These are phyloP conservation scores for Caranx melampygus DNA, from an alignment of 2,113 vertebrate genomes.

Conservation along the genomic window DNA sequence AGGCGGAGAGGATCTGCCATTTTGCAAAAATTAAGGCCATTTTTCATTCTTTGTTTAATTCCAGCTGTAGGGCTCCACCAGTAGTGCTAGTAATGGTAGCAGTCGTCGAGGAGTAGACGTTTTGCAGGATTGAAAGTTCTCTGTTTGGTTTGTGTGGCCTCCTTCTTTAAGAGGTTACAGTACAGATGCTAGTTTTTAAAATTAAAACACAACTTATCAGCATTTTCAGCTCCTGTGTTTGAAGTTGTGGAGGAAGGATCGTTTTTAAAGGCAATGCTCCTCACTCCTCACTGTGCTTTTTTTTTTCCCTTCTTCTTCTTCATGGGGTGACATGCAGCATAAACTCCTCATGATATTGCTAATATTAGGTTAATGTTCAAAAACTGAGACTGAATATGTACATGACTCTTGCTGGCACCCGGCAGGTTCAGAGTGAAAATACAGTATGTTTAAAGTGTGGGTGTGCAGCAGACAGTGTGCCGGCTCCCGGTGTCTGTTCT, in stretches of 20 bases:
- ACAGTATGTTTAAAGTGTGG: conserved; percentile 58
- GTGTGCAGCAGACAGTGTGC: conserved; percentile 8
- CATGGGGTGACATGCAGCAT: conserved; percentile 12
- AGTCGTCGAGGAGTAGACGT: conserved; percentile 17
- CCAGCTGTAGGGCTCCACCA: conserved; percentile 42
- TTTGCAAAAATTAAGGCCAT: conserved; percentile 72
- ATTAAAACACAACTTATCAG: conserved; percentile 4
- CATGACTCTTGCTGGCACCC: conserved; percentile 37
- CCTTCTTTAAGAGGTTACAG: conserved; percentile 12
- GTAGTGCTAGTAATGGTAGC: not conserved
- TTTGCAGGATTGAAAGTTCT: conserved; percentile 16
- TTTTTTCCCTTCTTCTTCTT: too few species aligned
- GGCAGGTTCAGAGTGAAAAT: conserved; percentile 54
- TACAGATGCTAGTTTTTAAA: not conserved
- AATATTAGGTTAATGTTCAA: conserved; percentile 48
- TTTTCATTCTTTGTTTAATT: conserved; percentile 79
- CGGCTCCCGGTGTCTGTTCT: conserved; percentile 47
- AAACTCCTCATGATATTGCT: conserved; percentile 4
- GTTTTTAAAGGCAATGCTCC: conserved; percentile 11
- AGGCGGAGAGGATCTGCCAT: conserved; percentile 55
- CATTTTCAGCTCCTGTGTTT: conserved; percentile 18
- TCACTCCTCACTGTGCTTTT: not conserved
- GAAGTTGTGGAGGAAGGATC: conserved; percentile 23
- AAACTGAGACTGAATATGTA: conserved; percentile 49
- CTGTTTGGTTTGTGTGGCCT: conserved; percentile 30